Conservation (phyloP, 2,797 vertebrate genomes). For the Distichodus sexfasciatus region DNA sequence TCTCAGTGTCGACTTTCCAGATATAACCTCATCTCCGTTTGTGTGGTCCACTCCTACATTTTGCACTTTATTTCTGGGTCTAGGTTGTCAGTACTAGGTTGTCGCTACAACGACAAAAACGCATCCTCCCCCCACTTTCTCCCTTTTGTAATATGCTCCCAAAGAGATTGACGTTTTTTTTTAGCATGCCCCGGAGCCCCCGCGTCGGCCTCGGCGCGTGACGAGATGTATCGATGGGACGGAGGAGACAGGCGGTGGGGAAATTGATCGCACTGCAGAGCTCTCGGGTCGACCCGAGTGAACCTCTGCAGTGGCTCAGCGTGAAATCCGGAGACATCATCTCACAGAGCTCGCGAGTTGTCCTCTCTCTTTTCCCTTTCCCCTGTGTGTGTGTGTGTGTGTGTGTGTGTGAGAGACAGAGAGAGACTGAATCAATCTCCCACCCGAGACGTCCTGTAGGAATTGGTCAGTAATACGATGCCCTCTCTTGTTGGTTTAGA, state of each 20-base stretch:
- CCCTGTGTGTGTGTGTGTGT: not conserved
- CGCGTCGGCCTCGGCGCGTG: no score
- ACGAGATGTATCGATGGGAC: constrained; percentile 10
- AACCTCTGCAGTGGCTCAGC: constrained; percentile 38
- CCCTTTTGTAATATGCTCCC: not conserved
- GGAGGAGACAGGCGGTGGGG: constrained; percentile 33
- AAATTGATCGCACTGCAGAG: constrained; percentile 55
- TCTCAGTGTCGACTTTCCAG: constrained; percentile 21
- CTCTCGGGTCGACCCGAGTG: constrained; percentile 25
- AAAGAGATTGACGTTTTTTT: no score
- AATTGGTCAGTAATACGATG: no score
- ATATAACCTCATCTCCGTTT: constrained; percentile 1
- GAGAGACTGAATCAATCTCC: not conserved
- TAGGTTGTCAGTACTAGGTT: constrained; percentile 15
- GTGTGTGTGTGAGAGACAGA: not conserved
- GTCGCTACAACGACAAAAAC: no score
- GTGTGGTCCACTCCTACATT: constrained; percentile 30
- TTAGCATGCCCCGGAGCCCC: no score
- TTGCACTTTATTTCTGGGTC: constrained; percentile 52
- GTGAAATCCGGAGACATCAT: constrained; percentile 18
- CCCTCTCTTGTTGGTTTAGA: no score
- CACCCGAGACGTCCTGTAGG: no score
- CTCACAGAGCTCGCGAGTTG: constrained; percentile 28
- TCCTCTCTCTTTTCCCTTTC: not conserved
- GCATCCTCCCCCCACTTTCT: not conserved